These are phyloP conservation scores for Cerastis rubricosa DNA, from an alignment of 2,888 invertebrate genomes.

Conservation along the genomic window DNA sequence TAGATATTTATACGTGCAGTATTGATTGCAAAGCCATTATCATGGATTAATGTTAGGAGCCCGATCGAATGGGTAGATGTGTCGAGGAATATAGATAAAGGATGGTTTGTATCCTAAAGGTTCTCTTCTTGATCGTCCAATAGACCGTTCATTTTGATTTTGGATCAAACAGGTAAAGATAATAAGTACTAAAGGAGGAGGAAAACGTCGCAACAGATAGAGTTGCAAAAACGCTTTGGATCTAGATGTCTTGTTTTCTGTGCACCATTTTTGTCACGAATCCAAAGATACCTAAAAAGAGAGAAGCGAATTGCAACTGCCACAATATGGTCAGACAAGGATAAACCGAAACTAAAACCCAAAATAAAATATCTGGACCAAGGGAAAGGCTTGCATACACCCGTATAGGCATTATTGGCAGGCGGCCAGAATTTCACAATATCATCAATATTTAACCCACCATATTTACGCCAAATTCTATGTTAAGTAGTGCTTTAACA, in stretches of 20 bases:
- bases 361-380: conserved; percentile 40
- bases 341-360: conserved; percentile 11
- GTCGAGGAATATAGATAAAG: background rate
- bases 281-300: background rate
- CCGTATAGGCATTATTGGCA: conserved; percentile 35
- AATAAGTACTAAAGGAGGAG: background rate
- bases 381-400: conserved; percentile 35
- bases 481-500: conserved; percentile 40
- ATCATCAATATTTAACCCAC: conserved; percentile 50
- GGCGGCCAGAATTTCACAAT: conserved; percentile 35
- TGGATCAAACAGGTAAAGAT: background rate
- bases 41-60: conserved; percentile 14
- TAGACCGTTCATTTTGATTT: background rate
- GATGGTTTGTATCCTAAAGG: background rate
- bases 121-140: too few relatives aligned
- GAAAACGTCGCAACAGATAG: background rate
- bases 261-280: too few relatives aligned
- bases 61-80: conserved; percentile 1
- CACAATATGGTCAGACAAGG: conserved; percentile 11
- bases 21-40: conserved; percentile 31
- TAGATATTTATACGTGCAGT: conserved; percentile 20
- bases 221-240: background rate
- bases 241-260: background rate
- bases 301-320: background rate
- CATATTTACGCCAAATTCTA: conserved; percentile 43